Percentiles rank a stretch among this genome's conserved stretches.
phyloP scores from a whole-genome alignment of 2,888 invertebrate species.

The Aromia moschata region DNA sequence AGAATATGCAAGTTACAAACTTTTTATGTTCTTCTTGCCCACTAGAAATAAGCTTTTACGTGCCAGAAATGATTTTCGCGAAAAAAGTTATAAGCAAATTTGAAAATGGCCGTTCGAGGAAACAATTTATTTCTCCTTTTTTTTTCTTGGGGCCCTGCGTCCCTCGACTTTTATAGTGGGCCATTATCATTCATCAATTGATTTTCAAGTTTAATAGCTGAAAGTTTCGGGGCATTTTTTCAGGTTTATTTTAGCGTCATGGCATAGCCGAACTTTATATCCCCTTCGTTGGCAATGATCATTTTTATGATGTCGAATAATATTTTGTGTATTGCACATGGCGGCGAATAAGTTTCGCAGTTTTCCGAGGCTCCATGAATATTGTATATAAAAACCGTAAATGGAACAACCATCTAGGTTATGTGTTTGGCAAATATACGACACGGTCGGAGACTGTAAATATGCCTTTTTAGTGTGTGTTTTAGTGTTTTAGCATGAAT shows the following conservation, averaged over 20 bases:
- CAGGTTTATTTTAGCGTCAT: slow-evolving; percentile 25
- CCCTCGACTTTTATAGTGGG: slow-evolving; percentile 1
- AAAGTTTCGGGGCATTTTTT: slow-evolving; percentile 30
- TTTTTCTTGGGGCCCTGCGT: neutral
- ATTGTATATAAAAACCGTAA: neutral
- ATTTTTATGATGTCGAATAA: slow-evolving; percentile 7
- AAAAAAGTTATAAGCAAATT: slow-evolving; percentile 10
- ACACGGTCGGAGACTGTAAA: neutral
- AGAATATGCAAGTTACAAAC: slow-evolving; percentile 18
- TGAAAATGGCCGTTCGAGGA: neutral
- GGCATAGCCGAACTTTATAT: neutral
- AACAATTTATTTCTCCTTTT: slow-evolving; percentile 5
- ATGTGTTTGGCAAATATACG: neutral
- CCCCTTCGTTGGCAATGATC: slow-evolving; percentile 1
- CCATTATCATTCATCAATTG: slow-evolving; percentile 30
- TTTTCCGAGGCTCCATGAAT: neutral
- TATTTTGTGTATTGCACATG: slow-evolving; percentile 4
- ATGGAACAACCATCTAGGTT: neutral
- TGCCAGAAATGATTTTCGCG: neutral
- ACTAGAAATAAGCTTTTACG: slow-evolving; percentile 3
- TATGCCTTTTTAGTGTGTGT: neutral
- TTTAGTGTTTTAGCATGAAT: no score
- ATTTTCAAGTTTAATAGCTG: slow-evolving; percentile 29
- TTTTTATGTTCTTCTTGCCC: slow-evolving; percentile 16
- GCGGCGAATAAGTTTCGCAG: slow-evolving; percentile 8